A percentile compares a stretch with the other conserved stretches of the same genome.
Evolutionary conservation across 2,797 vertebrate species (phyloP).

Genomic region (Masticophis lateralis): DNA sequence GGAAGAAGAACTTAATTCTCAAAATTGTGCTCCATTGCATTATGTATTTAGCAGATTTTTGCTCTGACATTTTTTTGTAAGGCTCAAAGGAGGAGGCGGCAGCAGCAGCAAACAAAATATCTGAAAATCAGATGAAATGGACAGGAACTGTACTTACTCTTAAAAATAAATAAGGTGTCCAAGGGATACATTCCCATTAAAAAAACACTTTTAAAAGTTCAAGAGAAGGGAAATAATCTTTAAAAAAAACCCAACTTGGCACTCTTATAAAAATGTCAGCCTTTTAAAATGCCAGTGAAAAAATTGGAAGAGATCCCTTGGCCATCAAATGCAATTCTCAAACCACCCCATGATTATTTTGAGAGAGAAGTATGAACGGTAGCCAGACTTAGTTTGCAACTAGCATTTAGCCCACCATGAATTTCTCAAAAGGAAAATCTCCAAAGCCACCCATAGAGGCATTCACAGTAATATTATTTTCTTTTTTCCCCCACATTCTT

Average conservation of each 20-base stretch:
- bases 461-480: background rate
- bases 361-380: background rate
- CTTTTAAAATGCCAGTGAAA: background rate
- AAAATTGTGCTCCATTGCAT: background rate
- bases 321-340: background rate
- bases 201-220: background rate
- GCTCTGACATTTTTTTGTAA: background rate
- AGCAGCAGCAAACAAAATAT: background rate
- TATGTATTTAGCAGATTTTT: background rate
- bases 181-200: background rate
- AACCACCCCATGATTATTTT: background rate
- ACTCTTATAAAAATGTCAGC: background rate
- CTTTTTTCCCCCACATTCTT: background rate
- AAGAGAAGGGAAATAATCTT: background rate
- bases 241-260: background rate
- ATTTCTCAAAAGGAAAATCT: background rate
- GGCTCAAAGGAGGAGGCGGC: background rate
- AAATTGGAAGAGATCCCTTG: background rate
- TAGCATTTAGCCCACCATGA: background rate
- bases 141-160: background rate
- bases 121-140: background rate
- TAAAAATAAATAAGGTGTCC: background rate
- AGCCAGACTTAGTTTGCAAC: background rate
- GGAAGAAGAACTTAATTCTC: background rate
- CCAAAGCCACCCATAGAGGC: background rate